phyloP scores from a whole-genome alignment of 2,113 vertebrate genomes.

The Romanogobio albipinnatus region DNA sequence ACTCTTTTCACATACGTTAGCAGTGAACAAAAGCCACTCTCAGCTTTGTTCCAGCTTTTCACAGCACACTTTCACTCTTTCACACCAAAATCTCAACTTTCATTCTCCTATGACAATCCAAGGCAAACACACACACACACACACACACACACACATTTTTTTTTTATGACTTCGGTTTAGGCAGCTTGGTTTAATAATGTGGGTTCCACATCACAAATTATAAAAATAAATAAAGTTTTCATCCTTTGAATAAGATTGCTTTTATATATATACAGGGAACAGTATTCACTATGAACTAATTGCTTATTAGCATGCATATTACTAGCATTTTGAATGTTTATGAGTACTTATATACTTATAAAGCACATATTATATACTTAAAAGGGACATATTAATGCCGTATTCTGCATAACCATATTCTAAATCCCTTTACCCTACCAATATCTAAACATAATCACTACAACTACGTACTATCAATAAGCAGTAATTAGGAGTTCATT shows the following conservation, averaged over 20 bases:
- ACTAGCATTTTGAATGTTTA: too few relatives aligned
- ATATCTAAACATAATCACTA: too few relatives aligned
- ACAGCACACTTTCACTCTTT: slow-evolving; percentile 43
- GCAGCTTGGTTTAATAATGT: not conserved
- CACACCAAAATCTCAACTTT: slow-evolving; percentile 43
- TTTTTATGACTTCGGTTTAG: not conserved
- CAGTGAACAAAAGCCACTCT: slow-evolving; percentile 45
- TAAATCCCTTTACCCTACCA: too few relatives aligned
- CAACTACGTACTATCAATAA: too few relatives aligned
- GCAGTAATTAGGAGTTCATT: too few relatives aligned
- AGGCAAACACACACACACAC: not conserved
- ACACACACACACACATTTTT: not conserved
- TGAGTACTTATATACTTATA: too few relatives aligned
- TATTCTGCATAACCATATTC: too few relatives aligned
- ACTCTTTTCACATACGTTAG: slow-evolving; percentile 49
- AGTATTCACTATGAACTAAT: too few relatives aligned
- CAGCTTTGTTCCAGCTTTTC: slow-evolving; percentile 52
- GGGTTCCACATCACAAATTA: not conserved
- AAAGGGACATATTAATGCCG: too few relatives aligned
- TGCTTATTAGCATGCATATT: too few relatives aligned
- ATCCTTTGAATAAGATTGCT: not conserved
- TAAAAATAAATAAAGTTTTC: not conserved
- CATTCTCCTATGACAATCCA: slow-evolving; percentile 19
- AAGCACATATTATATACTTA: too few relatives aligned
- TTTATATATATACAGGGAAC: too few relatives aligned